These are phyloP conservation scores for Parotia lawesii DNA, from an alignment of 2,113 vertebrate species.

Conservation along the genomic window DNA sequence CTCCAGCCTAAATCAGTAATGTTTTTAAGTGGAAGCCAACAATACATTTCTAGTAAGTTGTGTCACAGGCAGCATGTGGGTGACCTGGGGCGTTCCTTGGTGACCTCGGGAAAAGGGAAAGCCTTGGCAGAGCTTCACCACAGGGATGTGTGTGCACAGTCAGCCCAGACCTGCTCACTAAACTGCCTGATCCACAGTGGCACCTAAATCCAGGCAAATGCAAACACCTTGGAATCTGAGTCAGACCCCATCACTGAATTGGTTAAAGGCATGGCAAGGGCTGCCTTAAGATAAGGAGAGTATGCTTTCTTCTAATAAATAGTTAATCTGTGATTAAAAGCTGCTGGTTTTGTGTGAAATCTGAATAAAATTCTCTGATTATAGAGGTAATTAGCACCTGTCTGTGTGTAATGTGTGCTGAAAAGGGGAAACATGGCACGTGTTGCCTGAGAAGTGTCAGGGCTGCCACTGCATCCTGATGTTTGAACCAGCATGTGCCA, in stretches of 20 bases:
- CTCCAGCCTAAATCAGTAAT: neutral
- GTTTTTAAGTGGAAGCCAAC: neutral
- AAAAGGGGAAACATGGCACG: neutral
- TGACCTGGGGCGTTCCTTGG: neutral
- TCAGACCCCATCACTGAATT: neutral
- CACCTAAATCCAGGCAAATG: neutral
- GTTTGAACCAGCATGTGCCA: neutral
- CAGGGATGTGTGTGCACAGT: accelerated
- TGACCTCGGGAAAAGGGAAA: neutral
- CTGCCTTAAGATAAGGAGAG: neutral
- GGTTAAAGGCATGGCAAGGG: neutral
- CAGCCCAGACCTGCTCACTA: neutral
- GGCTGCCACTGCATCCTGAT: neutral
- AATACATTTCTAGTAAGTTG: neutral
- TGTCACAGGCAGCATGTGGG: neutral
- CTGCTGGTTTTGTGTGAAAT: neutral
- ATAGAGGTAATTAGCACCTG: neutral
- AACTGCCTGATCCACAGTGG: neutral
- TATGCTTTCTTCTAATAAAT: neutral
- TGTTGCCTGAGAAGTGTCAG: neutral
- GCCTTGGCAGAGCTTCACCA: neutral
- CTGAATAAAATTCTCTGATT: conserved; percentile 21
- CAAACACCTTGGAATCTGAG: neutral
- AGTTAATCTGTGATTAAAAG: neutral
- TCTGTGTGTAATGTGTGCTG: neutral